These are phyloP conservation scores for Phallusia fumigata DNA, from an alignment of 23 tunicate species.

Conservation along the genomic window DNA sequence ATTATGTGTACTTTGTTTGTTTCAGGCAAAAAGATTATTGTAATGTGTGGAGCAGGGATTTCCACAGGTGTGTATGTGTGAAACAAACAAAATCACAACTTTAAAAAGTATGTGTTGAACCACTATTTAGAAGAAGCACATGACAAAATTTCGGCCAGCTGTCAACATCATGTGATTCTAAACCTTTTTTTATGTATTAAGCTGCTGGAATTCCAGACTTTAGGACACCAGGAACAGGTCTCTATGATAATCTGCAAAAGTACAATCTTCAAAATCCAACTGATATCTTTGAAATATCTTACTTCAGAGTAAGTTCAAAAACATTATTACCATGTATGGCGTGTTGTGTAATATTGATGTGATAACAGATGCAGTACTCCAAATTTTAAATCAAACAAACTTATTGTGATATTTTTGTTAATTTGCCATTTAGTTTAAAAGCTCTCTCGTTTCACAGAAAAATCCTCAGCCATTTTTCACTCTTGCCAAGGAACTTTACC, in stretches of 20 bases:
- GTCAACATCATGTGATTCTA: neutral
- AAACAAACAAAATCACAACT: no score
- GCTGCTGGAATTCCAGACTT: constrained; percentile 97
- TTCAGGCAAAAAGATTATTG: constrained; percentile 72
- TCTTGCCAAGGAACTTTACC: constrained; percentile 82
- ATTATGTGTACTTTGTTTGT: neutral
- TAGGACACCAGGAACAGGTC: constrained; percentile 74
- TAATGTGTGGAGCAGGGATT: constrained; percentile 93
- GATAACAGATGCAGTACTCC: no score
- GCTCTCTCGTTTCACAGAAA: constrained; percentile 46
- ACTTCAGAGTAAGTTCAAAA: constrained; percentile 39
- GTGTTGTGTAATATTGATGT: neutral
- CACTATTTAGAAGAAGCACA: no score
- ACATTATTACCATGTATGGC: neutral
- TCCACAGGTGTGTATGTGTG: constrained; percentile 36
- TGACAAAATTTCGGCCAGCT: neutral
- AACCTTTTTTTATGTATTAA: constrained; percentile 1
- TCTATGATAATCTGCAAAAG: constrained; percentile 78
- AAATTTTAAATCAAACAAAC: no score
- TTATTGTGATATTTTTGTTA: no score
- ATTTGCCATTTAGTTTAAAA: no score
- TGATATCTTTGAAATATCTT: constrained; percentile 76
- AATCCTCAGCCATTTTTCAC: constrained; percentile 83
- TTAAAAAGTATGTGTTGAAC: no score
- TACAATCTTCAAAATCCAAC: constrained; percentile 73